Evolutionary conservation across 2,888 invertebrate genomes (phyloP).

Genomic region (Eupelmus urozonus): DNA sequence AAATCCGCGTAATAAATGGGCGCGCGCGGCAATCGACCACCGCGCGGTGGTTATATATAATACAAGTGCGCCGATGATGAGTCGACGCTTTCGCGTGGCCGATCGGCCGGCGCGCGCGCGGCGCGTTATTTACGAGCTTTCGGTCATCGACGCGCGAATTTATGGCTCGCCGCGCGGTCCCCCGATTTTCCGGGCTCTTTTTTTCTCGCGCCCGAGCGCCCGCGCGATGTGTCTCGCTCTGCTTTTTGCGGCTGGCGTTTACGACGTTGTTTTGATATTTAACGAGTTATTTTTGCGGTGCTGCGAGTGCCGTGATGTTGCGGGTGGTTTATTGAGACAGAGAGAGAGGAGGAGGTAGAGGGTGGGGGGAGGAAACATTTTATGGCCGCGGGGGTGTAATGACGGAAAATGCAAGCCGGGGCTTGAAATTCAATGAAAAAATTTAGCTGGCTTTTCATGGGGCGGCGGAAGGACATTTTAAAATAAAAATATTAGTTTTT

Average conservation of each 20-base stretch:
- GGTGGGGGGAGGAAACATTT: not conserved
- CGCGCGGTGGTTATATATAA: not conserved
- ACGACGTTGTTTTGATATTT: conserved; percentile 27
- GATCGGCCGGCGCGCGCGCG: not conserved
- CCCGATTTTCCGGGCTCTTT: not conserved
- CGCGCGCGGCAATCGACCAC: conserved; percentile 1
- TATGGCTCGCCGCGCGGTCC: conserved; percentile 4
- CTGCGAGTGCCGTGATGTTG: not conserved
- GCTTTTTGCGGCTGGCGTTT: not conserved
- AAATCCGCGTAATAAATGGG: conserved; percentile 46
- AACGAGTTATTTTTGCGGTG: conserved; percentile 25
- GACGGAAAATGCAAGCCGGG: too few relatives aligned
- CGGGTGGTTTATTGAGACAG: not conserved
- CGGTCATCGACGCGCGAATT: conserved; percentile 30
- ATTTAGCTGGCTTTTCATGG: too few relatives aligned
- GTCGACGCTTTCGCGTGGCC: conserved; percentile 50
- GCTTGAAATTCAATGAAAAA: too few relatives aligned
- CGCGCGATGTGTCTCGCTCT: not conserved
- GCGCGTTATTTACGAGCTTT: conserved; percentile 44
- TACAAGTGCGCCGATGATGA: conserved; percentile 43
- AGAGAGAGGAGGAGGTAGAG: not conserved
- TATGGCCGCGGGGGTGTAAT: not conserved
- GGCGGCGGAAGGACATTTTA: too few relatives aligned
- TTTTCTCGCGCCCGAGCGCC: not conserved
- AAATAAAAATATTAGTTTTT: too few relatives aligned